phyloP scores from a whole-genome alignment of 2,888 invertebrate genomes.

The Liposcelis brunnea region DNA sequence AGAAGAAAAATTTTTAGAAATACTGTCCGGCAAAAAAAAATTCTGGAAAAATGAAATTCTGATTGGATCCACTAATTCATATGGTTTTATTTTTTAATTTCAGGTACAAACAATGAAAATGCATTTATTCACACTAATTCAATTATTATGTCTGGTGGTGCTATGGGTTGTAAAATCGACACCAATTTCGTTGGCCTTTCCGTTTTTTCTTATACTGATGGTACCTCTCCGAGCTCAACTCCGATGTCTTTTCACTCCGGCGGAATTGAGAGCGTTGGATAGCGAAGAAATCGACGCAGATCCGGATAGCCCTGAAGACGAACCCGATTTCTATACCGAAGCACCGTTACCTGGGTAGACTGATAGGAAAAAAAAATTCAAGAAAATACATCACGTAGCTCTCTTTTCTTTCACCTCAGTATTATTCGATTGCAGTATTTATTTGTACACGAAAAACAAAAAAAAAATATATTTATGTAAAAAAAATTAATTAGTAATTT shows the following conservation, averaged over 20 bases:
- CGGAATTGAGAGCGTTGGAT: slow-evolving; percentile 79
- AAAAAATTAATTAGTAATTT: no score
- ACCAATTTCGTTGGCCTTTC: slow-evolving; percentile 73
- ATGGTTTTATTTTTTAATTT: slow-evolving; percentile 14
- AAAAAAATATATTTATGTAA: no score
- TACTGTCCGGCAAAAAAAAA: slow-evolving; percentile 1
- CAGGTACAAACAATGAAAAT: slow-evolving; percentile 79
- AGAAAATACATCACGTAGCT: not conserved
- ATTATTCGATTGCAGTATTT: not conserved
- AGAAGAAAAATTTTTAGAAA: slow-evolving; percentile 9
- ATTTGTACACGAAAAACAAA: no score
- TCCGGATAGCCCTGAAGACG: slow-evolving; percentile 50
- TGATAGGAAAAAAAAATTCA: slow-evolving; percentile 12
- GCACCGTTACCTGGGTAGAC: slow-evolving; percentile 63
- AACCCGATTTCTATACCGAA: slow-evolving; percentile 88
- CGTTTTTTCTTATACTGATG: slow-evolving; percentile 84
- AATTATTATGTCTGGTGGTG: slow-evolving; percentile 55
- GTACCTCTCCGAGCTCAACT: slow-evolving; percentile 69
- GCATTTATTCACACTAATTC: slow-evolving; percentile 80
- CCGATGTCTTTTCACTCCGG: slow-evolving; percentile 52
- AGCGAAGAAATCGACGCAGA: slow-evolving; percentile 61
- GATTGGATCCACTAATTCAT: slow-evolving; percentile 4
- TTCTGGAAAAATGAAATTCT: not conserved
- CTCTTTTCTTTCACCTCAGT: not conserved
- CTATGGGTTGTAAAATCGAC: slow-evolving; percentile 86